phyloP scores from a whole-genome alignment of 2,888 invertebrate genomes.

The Spodoptera picta region DNA sequence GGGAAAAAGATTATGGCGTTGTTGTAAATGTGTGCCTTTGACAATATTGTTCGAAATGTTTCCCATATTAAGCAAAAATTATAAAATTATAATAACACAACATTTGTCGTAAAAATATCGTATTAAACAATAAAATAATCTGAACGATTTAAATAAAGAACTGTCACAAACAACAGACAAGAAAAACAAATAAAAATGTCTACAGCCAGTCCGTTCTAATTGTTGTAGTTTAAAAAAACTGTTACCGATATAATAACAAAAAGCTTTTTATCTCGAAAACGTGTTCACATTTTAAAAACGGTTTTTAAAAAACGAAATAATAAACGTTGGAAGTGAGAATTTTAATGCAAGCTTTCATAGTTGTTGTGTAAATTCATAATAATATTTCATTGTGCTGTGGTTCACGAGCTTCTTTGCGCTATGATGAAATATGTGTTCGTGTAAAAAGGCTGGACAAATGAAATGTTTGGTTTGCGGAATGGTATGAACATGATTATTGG shows the following conservation, averaged over 20 bases:
- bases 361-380: slow-evolving; percentile 27
- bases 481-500: not conserved
- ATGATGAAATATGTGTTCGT: slow-evolving; percentile 15
- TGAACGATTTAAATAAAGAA: slow-evolving; percentile 1
- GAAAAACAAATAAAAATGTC: slow-evolving; percentile 12
- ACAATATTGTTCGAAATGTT: too few species aligned
- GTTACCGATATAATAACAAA: not conserved
- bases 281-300: slow-evolving; percentile 20
- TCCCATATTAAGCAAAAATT: too few species aligned
- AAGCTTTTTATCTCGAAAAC: slow-evolving; percentile 9
- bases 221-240: slow-evolving; percentile 8
- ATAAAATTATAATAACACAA: too few species aligned
- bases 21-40: too few species aligned
- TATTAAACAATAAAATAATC: not conserved
- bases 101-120: not conserved
- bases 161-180: not conserved
- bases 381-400: slow-evolving; percentile 33
- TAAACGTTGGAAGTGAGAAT: slow-evolving; percentile 12
- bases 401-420: slow-evolving; percentile 11
- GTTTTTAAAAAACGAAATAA: slow-evolving; percentile 15
- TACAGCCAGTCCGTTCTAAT: not conserved
- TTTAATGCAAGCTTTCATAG: slow-evolving; percentile 35
- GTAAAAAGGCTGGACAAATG: slow-evolving; percentile 7
- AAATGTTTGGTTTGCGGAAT: slow-evolving; percentile 4
- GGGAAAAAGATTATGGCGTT: too few species aligned